Conservation (phyloP, 2,113 vertebrate species). For the Empidonax alnorum region DNA sequence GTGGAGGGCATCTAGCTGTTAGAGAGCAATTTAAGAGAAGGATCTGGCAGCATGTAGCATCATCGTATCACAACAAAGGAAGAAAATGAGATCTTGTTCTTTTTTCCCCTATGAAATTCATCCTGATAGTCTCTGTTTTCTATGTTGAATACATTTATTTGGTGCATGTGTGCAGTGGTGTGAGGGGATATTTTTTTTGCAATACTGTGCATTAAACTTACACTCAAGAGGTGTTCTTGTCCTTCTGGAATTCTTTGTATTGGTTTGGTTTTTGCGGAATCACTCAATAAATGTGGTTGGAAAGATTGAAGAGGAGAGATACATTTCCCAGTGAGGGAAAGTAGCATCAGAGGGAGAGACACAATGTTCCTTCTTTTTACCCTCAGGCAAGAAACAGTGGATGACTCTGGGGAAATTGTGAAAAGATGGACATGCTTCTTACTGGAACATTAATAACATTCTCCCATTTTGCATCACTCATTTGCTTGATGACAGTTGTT, state of each 20-base stretch:
- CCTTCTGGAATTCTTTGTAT: conserved; percentile 25
- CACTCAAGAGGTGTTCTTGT: background rate
- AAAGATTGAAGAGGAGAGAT: conserved; percentile 35
- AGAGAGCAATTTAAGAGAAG: conserved; percentile 54
- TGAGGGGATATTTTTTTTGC: background rate
- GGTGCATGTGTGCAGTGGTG: background rate
- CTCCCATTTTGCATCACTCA: background rate
- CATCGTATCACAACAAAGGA: background rate
- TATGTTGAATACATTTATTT: conserved; percentile 11
- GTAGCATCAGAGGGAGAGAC: background rate
- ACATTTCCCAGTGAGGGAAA: background rate
- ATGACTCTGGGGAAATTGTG: background rate
- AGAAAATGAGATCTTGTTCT: conserved; percentile 45
- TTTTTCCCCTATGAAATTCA: conserved; percentile 37
- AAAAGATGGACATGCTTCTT: background rate
- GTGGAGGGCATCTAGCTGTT: conserved; percentile 47
- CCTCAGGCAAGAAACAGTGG: background rate
- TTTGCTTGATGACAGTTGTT: background rate
- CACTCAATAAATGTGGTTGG: conserved; percentile 31
- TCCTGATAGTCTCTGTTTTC: background rate
- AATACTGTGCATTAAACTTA: background rate
- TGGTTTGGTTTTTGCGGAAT: background rate
- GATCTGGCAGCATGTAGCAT: background rate
- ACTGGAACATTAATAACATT: background rate
- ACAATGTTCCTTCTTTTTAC: background rate